Evolutionary conservation across 2,797 vertebrate genomes (phyloP), one percentile per base, ranked within the genome.

Genomic region (Numenius phaeopus): DNA sequence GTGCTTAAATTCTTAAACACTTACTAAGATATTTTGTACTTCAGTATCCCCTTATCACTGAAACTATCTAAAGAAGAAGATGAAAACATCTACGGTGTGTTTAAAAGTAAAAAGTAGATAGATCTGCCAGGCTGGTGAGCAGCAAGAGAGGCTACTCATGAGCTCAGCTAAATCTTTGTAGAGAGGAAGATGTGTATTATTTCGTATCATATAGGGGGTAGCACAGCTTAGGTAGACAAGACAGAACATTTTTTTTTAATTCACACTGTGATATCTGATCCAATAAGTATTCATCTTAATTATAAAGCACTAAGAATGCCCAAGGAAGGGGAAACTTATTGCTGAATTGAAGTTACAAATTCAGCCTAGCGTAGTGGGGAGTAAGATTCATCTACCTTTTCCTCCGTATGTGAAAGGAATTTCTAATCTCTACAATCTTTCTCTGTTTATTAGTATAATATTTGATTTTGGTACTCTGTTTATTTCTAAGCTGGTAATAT

Each of bases 361-460:
- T 85, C 79, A 90, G 14, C 37, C 26, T 57, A 73, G 30, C 7
- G 21, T 21, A 81, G 7, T 22, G 8, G 5, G 4, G 8, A 71
- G 24, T 67, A 64, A 94, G 24, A 77, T 65, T 75, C 15, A 73
- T 46, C 55, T 76, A 4, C 54, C 9, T 87, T 44, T 87, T 69
- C 39, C 21, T 54, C 34, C 81, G 12, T 26, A 14, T 64, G 47
- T 44, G 47, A 87, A 95, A 89, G 14, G 18, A 3, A 23, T 87
- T 94, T 73, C 84, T 91, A 66, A 80, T 89, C 42, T 87, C 50
- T 73, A 37, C 26, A 49, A 27, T 66, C n/a, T 73, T 66, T 59
- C 55, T 69, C 44, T 90, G 61, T 88, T 86, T 96, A 80, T 77
- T 77, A 93, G 37, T 79, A 71, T 47, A 66, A 75, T 87, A 87